Evolutionary conservation across 2,797 vertebrate genomes (phyloP).

Genomic region (Helarctos malayanus): DNA sequence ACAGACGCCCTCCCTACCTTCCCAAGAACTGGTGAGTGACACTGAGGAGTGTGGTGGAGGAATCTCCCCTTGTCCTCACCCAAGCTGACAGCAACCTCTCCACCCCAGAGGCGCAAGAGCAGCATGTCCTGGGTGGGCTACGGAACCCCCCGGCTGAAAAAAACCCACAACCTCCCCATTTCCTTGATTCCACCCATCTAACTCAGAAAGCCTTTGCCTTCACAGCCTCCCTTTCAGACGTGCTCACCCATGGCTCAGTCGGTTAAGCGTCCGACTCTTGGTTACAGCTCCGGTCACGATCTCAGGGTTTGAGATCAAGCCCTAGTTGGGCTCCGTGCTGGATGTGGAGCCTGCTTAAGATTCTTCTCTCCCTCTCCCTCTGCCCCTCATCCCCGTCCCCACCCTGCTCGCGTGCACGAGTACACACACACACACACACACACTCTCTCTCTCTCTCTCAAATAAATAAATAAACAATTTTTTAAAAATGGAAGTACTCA

Average conservation of each 20-base stretch:
- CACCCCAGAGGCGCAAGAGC: not conserved
- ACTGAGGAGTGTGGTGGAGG: not conserved
- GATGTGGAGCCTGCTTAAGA: not conserved
- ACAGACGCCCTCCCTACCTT: not conserved
- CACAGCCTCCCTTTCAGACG: not conserved
- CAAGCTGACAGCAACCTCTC: not conserved
- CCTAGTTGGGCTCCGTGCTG: not conserved
- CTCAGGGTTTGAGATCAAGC: not conserved
- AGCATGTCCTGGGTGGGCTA: not conserved
- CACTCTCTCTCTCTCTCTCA: not conserved
- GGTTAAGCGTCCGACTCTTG: not conserved
- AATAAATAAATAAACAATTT: not conserved
- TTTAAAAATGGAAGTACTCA: not conserved
- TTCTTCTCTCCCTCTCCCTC: not conserved
- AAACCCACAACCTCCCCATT: not conserved
- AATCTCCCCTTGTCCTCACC: not conserved
- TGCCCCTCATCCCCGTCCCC: not conserved
- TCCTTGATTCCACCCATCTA: not conserved
- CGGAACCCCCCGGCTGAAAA: not conserved
- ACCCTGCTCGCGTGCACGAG: fast-evolving
- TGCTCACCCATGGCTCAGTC: not conserved
- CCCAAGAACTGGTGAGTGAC: not conserved
- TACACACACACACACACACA: not conserved
- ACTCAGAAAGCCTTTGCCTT: not conserved
- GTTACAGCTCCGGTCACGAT: not conserved